Conservation (phyloP, 2,888 invertebrate species). For the Dryomyza anilis region DNA sequence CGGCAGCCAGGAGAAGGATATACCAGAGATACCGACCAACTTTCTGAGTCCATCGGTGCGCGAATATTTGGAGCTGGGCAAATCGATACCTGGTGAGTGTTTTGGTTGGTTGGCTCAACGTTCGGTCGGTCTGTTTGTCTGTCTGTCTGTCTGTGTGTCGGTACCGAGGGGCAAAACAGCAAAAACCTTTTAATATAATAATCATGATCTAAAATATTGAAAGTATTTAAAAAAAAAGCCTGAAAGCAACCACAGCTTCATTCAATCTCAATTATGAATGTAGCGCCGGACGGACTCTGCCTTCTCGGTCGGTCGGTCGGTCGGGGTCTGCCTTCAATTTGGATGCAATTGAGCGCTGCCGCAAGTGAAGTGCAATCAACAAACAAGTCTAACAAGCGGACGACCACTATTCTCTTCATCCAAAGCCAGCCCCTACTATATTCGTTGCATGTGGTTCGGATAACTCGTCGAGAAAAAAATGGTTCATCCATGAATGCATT, state of each 20-base stretch:
- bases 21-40: slow-evolving; percentile 70
- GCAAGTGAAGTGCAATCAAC: neutral
- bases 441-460: neutral
- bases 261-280: neutral
- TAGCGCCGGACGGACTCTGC: no score
- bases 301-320: no score
- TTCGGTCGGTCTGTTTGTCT: no score
- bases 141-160: no score
- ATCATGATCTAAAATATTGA: no score
- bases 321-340: neutral
- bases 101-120: no score
- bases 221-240: no score
- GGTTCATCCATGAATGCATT: neutral
- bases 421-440: neutral
- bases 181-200: neutral
- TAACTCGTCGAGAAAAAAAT: neutral
- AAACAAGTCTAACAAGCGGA: neutral
- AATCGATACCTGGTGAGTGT: slow-evolving; percentile 87
- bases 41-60: slow-evolving; percentile 85
- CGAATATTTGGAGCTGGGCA: slow-evolving; percentile 84
- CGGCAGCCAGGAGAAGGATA: slow-evolving; percentile 57
- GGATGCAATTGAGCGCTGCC: neutral
- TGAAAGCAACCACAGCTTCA: neutral
- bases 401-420: no score
- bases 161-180: neutral